Evolutionary conservation across 1,140 invertebrate genomes (phyloP).

Genomic region (Drosophila chauvacae): DNA sequence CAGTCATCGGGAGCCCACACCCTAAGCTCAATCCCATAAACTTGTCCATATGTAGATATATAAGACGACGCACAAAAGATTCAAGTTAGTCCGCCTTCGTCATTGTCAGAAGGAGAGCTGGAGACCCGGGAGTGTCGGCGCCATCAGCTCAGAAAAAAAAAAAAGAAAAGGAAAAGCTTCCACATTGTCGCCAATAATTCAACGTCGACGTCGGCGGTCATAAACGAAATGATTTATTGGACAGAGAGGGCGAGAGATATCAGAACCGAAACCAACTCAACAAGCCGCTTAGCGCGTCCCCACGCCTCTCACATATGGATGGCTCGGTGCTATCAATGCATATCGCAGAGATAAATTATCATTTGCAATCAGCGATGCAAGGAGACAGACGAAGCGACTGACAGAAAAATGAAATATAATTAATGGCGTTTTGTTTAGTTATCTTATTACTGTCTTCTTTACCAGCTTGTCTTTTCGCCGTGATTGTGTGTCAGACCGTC

Average conservation of each 20-base stretch:
- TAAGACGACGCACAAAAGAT: slow-evolving; percentile 14
- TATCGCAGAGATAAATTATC: slow-evolving; percentile 48
- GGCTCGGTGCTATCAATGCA: slow-evolving; percentile 51
- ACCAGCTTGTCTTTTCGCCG: slow-evolving; percentile 1
- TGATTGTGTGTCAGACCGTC: slow-evolving; percentile 28
- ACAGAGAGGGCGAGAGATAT: slow-evolving; percentile 30
- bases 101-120: slow-evolving; percentile 29
- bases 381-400: slow-evolving; percentile 1
- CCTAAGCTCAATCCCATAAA: slow-evolving; percentile 9
- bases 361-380: slow-evolving; percentile 51
- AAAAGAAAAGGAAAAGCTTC: slow-evolving; percentile 35
- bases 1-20: slow-evolving; percentile 35
- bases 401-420: slow-evolving; percentile 40
- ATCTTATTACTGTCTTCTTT: slow-evolving; percentile 28
- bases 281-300: slow-evolving; percentile 51
- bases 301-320: slow-evolving; percentile 28
- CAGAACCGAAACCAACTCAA: slow-evolving; percentile 30
- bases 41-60: slow-evolving; percentile 22
- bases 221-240: slow-evolving; percentile 62
- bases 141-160: slow-evolving; percentile 23
- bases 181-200: slow-evolving; percentile 64
- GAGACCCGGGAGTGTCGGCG: slow-evolving; percentile 41
- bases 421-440: slow-evolving; percentile 44
- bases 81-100: slow-evolving; percentile 31
- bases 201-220: slow-evolving; percentile 48